Evolutionary conservation across 2,113 vertebrate species (phyloP).

Genomic region (Stigmatopora nigra): DNA sequence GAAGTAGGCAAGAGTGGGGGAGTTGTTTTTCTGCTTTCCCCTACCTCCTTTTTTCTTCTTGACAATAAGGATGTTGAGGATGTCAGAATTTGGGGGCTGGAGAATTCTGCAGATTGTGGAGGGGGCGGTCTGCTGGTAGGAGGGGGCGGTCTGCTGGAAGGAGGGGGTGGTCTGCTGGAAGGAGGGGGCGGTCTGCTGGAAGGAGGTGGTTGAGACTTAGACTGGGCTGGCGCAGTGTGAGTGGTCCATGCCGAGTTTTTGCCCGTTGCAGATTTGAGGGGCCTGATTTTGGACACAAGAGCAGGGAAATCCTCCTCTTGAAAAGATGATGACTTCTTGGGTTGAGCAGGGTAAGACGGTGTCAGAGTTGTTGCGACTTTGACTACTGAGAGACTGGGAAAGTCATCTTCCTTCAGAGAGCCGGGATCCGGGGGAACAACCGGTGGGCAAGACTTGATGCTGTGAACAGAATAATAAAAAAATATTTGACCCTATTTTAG

Average conservation of each 20-base stretch:
- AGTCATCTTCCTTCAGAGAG: slow-evolving; percentile 89
- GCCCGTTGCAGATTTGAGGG: slow-evolving; percentile 60
- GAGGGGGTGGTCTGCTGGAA: slow-evolving; percentile 42
- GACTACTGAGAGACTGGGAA: slow-evolving; percentile 79
- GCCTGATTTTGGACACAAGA: slow-evolving; percentile 79
- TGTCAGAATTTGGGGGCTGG: slow-evolving; percentile 43
- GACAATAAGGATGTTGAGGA: slow-evolving; percentile 52
- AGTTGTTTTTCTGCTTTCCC: slow-evolving; percentile 57
- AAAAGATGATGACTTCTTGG: slow-evolving; percentile 74
- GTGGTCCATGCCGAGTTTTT: slow-evolving; percentile 81
- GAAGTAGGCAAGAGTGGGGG: slow-evolving; percentile 42
- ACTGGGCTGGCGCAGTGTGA: slow-evolving; percentile 64
- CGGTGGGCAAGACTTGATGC: slow-evolving; percentile 54
- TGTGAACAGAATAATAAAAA: slow-evolving; percentile 13
- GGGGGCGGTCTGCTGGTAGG: too few species aligned
- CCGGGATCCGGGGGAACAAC: slow-evolving; percentile 43
- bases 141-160: slow-evolving; percentile 40
- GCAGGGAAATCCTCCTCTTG: slow-evolving; percentile 97
- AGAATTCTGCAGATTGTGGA: slow-evolving; percentile 29
- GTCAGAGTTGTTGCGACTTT: slow-evolving; percentile 61
- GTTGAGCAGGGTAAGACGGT: slow-evolving; percentile 67
- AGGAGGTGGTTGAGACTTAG: slow-evolving; percentile 48
- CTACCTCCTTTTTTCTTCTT: slow-evolving; percentile 69
- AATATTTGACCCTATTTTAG: background rate
- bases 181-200: slow-evolving; percentile 37